Conservation (phyloP, 2,888 invertebrate genomes). For the Hemithea aestivaria region DNA sequence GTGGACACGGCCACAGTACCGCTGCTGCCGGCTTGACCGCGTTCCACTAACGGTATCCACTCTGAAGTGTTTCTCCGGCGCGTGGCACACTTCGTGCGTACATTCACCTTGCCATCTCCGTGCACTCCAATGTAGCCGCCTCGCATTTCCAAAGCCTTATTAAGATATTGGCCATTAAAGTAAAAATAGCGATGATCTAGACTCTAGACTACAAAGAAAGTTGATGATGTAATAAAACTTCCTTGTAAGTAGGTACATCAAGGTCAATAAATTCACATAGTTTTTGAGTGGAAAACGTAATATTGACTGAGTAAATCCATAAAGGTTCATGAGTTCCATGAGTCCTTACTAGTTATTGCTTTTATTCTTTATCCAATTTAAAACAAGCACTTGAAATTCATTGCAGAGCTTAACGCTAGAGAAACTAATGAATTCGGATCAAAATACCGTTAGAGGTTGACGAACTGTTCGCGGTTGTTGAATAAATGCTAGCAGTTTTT, state of each 20-base stretch:
- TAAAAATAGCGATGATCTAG: too few relatives aligned
- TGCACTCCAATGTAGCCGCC: constrained; percentile 15
- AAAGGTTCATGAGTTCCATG: too few relatives aligned
- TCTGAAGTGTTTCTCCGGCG: constrained; percentile 74
- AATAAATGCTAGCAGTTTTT: constrained; percentile 42
- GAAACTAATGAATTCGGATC: constrained; percentile 56
- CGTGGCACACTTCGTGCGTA: constrained; percentile 76
- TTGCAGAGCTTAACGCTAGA: constrained; percentile 27
- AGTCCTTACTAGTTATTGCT: too few relatives aligned
- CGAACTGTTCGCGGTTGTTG: constrained; percentile 50
- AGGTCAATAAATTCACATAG: too few relatives aligned
- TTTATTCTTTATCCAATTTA: constrained; percentile 3
- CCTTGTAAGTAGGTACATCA: too few relatives aligned
- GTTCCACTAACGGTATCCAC: constrained; percentile 76
- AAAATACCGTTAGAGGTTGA: constrained; percentile 67
- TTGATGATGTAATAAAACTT: too few relatives aligned
- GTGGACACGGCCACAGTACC: constrained; percentile 54
- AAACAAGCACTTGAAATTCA: constrained; percentile 25
- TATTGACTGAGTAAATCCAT: too few relatives aligned
- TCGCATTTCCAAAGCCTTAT: constrained; percentile 18
- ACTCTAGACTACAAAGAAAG: too few relatives aligned
- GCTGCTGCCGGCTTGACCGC: constrained; percentile 71
- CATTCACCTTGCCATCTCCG: constrained; percentile 73
- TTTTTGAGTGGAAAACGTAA: too few relatives aligned
- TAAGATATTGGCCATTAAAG: constrained; percentile 5